Conservation (phyloP, 2,797 vertebrate genomes). For the Periophthalmus magnuspinnatus region DNA sequence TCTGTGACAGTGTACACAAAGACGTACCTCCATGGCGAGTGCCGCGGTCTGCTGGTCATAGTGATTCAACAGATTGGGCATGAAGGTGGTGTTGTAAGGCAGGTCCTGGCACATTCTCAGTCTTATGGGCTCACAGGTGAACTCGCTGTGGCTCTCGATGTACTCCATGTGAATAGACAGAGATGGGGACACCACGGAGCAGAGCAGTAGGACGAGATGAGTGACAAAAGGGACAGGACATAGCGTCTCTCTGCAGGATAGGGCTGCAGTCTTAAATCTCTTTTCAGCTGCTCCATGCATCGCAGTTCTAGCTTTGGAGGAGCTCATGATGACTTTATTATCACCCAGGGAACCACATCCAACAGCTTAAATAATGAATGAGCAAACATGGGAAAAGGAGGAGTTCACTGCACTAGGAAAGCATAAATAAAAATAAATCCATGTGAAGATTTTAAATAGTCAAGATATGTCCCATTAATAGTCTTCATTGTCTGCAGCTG, state of each 20-base stretch:
- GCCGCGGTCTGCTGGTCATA: slow-evolving; percentile 98
- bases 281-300: slow-evolving; percentile 33
- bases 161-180: slow-evolving; percentile 72
- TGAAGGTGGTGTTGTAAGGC: slow-evolving; percentile 96
- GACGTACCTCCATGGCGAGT: slow-evolving; percentile 93
- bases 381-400: slow-evolving; percentile 13
- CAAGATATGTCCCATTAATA: neutral
- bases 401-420: slow-evolving; percentile 26
- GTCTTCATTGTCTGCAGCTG: neutral
- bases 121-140: slow-evolving; percentile 94
- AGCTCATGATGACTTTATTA: slow-evolving; percentile 27
- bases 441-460: neutral
- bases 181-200: slow-evolving; percentile 41
- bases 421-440: slow-evolving; percentile 17
- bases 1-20: neutral
- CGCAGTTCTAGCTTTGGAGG: slow-evolving; percentile 41
- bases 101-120: slow-evolving; percentile 98
- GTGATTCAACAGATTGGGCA: slow-evolving; percentile 98
- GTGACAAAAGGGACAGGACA: slow-evolving; percentile 25
- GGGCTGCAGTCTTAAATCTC: slow-evolving; percentile 24
- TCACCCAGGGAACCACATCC: slow-evolving; percentile 10
- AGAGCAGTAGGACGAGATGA: slow-evolving; percentile 41
- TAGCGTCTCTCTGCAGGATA: slow-evolving; percentile 18
- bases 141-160: slow-evolving; percentile 87
- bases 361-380: slow-evolving; percentile 19